phyloP scores from a whole-genome alignment of 2,797 vertebrate species.

The Ctenopoma kingsleyae region DNA sequence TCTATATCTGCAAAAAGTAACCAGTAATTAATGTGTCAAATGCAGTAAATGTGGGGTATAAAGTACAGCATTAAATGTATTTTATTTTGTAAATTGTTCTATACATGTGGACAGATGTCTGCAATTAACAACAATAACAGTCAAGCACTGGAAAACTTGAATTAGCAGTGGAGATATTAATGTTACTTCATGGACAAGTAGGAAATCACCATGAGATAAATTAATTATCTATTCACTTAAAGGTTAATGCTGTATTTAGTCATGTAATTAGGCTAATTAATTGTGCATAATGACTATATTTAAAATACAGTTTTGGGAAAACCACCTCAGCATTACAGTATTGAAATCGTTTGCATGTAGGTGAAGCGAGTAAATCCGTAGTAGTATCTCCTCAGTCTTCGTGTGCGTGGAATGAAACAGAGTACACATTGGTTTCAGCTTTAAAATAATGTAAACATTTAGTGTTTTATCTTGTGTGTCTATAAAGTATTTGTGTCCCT shows the following conservation, averaged over 20 bases:
- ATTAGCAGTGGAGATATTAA: not conserved
- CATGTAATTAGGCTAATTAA: not conserved
- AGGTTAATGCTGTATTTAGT: not conserved
- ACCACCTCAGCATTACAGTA: not conserved
- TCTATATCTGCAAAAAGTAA: too few relatives aligned
- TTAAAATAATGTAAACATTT: constrained; percentile 24
- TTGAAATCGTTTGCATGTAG: not conserved
- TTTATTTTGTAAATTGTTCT: too few relatives aligned
- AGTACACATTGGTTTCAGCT: not conserved
- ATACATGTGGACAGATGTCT: not conserved
- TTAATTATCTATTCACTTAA: not conserved
- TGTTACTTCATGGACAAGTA: not conserved
- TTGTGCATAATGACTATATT: not conserved
- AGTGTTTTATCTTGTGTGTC: constrained; percentile 4
- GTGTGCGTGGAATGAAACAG: constrained; percentile 2
- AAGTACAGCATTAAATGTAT: too few relatives aligned
- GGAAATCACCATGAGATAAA: not conserved
- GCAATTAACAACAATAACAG: not conserved
- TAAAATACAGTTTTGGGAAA: not conserved
- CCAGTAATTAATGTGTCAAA: too few relatives aligned
- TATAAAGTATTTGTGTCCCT: constrained; percentile 54
- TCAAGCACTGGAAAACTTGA: not conserved
- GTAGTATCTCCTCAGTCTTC: not conserved
- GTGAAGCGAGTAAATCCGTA: constrained; percentile 18
- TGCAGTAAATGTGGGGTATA: too few relatives aligned